Evolutionary conservation across 2,888 invertebrate species (phyloP), one percentile per base, ranked within the genome.

Genomic region (Lepidocyrtoides sp.): DNA sequence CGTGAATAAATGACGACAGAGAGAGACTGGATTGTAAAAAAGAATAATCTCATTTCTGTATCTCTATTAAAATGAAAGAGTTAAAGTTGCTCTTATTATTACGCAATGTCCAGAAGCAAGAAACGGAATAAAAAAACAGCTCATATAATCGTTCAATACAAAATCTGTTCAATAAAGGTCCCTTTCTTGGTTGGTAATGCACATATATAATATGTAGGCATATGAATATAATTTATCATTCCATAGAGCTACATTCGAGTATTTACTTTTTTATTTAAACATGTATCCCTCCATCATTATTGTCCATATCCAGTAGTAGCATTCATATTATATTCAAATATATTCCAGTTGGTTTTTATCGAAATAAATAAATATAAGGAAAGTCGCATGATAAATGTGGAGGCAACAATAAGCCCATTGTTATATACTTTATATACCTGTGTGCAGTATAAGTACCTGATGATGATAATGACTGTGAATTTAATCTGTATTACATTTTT

Each of bases 401-500:
- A 36, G 82, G 89, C 63, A 83, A 89, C 83, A 89, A 89, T 89
- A 89, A 83, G 44, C 89, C 81, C 81, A 89, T 89, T 89, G 89
- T 89, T 89, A 89, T 83, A 75, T 4, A 79, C n/a, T n/a, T n/a
- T n/a, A n/a, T n/a, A n/a, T 48, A 75, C 48, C 75, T 75, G 51
- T 20, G 8, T n/a, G n/a, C 17, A 5, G n/a, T 54, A 54, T n/a
- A n/a, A n/a, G 84, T 66, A 84, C 63, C 66, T 84, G 66, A 17
- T 79, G 57, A 79, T 79, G n/a, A n/a, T n/a, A 79, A 79, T 57
- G 54, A 54, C n/a, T 79, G 32, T 88, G 81, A 88, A 88, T 81
- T 88, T 88, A 88, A 72, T 82, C 82, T 81, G 82, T 69, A 79
- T 79, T 79, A 79, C 66, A 77, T 66, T 60, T 79, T 79, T 79